phyloP scores from a whole-genome alignment of 2,888 invertebrate species.

The Lasioglossum marginatum region DNA sequence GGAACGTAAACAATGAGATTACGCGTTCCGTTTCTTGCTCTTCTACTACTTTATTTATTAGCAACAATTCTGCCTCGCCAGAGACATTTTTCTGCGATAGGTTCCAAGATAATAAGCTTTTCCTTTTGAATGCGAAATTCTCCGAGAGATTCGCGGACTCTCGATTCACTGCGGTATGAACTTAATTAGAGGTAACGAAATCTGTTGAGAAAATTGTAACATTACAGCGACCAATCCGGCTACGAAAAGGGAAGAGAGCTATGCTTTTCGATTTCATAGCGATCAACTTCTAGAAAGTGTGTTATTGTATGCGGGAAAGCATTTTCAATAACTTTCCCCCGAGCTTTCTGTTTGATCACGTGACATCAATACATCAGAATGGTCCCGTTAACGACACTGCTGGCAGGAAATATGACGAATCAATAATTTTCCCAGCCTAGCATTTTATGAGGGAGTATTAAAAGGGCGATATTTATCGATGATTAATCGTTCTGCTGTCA shows the following conservation, averaged over 20 bases:
- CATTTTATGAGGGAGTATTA: constrained; percentile 76
- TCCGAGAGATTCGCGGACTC: neutral
- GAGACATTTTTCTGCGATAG: neutral
- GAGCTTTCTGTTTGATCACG: constrained; percentile 45
- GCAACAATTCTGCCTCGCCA: neutral
- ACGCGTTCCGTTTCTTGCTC: neutral
- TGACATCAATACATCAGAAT: constrained; percentile 63
- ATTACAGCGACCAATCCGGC: neutral
- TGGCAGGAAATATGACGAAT: constrained; percentile 76
- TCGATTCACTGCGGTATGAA: neutral
- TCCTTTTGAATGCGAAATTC: neutral
- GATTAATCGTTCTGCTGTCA: constrained; percentile 74
- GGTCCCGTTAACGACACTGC: constrained; percentile 71
- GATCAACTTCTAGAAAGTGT: neutral
- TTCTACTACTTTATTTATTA: constrained; percentile 6
- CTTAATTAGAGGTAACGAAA: neutral
- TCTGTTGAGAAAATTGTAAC: neutral
- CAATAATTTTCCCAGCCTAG: constrained; percentile 75
- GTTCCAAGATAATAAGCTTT: neutral
- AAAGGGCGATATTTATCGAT: constrained; percentile 73
- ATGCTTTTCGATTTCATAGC: neutral
- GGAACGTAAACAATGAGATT: constrained; percentile 42
- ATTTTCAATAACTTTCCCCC: constrained; percentile 53
- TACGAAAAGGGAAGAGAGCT: neutral
- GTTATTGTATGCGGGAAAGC: constrained; percentile 18